phyloP scores from a whole-genome alignment of 2,888 invertebrate species.

The Formica aserva region DNA sequence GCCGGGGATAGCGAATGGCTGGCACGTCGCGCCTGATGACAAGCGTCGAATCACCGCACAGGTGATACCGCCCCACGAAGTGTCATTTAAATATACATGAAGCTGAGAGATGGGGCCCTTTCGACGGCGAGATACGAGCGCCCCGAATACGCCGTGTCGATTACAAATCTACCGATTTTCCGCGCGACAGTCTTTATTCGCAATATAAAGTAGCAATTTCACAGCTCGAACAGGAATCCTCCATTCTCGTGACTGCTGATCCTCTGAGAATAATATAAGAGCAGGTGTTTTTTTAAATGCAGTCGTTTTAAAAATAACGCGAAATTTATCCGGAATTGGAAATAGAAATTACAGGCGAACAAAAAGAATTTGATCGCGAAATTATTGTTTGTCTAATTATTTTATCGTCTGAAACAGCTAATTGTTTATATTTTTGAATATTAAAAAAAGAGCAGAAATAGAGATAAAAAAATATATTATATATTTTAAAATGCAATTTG shows the following conservation, averaged over 20 bases:
- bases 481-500: not conserved
- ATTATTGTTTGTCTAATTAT: not conserved
- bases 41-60: conserved; percentile 57
- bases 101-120: conserved; percentile 61
- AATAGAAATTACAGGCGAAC: not conserved
- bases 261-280: not conserved
- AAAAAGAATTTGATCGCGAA: not conserved
- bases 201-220: conserved; percentile 3
- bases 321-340: not conserved
- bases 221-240: not conserved
- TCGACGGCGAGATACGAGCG: conserved; percentile 14
- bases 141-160: conserved; percentile 12
- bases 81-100: conserved; percentile 76
- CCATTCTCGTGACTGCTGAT: not conserved
- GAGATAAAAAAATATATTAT: not conserved
- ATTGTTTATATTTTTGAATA: not conserved
- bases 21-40: conserved; percentile 57
- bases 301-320: not conserved
- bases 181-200: not conserved
- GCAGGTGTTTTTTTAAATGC: not conserved
- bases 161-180: conserved; percentile 40
- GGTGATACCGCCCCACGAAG: conserved; percentile 40
- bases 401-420: not conserved
- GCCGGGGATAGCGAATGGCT: conserved; percentile 31
- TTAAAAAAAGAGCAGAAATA: no score